phyloP scores from a whole-genome alignment of 2,113 vertebrate genomes.

The Galemys pyrenaicus region DNA sequence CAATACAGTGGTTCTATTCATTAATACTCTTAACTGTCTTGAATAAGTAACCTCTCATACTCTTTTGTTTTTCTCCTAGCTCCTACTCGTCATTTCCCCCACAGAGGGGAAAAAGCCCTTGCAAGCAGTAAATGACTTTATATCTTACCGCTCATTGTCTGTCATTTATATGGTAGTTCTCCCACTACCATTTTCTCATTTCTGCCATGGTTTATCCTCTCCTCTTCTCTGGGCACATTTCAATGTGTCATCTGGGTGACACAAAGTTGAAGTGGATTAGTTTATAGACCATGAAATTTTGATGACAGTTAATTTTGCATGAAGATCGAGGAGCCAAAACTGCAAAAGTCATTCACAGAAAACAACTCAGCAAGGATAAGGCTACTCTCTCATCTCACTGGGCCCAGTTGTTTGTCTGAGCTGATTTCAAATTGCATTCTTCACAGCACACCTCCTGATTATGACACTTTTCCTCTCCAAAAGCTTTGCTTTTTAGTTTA shows the following conservation, averaged over 20 bases:
- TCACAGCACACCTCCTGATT: constrained; percentile 65
- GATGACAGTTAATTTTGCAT: constrained; percentile 88
- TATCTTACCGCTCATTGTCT: constrained; percentile 39
- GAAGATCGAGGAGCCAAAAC: constrained; percentile 86
- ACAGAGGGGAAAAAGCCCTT: not conserved
- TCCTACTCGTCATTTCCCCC: not conserved
- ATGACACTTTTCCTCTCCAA: constrained; percentile 78
- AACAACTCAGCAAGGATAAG: constrained; percentile 75
- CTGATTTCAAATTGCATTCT: constrained; percentile 82
- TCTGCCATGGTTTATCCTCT: constrained; percentile 75
- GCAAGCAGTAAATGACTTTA: constrained; percentile 47
- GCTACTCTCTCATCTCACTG: constrained; percentile 77
- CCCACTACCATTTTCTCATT: constrained; percentile 63
- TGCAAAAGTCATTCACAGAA: constrained; percentile 84
- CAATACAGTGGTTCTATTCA: constrained; percentile 1
- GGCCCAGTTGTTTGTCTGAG: constrained; percentile 71
- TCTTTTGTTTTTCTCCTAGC: constrained; percentile 15
- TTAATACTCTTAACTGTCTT: not conserved
- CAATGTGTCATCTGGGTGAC: constrained; percentile 81
- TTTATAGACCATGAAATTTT: constrained; percentile 88
- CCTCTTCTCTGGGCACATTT: constrained; percentile 79
- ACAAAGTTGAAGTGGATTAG: constrained; percentile 83
- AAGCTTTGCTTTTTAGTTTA: constrained; percentile 52
- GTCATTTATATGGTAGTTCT: constrained; percentile 54
- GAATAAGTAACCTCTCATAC: not conserved